Percentiles rank a stretch among this genome's conserved stretches.
Evolutionary conservation across 2,888 invertebrate genomes (phyloP).

Genomic region (Chalcosyrphus nemorum): DNA sequence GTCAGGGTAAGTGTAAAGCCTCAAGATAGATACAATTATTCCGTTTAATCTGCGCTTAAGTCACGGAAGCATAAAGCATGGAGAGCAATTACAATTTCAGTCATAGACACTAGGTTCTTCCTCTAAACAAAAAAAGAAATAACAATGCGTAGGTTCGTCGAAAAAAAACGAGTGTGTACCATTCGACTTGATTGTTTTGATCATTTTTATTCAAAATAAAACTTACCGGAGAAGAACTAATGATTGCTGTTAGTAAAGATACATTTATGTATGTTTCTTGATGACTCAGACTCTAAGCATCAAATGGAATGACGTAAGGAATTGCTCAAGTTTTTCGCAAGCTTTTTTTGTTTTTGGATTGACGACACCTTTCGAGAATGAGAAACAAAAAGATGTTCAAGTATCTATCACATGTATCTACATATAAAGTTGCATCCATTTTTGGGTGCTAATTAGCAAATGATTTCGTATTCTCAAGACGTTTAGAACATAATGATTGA

Average conservation of each 20-base stretch:
- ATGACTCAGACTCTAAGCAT: constrained; percentile 46
- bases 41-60: constrained; percentile 63
- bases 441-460: neutral
- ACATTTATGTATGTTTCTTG: neutral
- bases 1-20: constrained; percentile 87
- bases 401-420: neutral
- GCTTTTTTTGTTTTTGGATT: constrained; percentile 15
- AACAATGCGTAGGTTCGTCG: constrained; percentile 38
- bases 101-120: neutral
- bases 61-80: constrained; percentile 71
- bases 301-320: constrained; percentile 49
- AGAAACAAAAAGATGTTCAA: no score
- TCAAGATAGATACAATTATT: constrained; percentile 65
- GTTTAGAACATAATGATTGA: neutral
- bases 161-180: neutral
- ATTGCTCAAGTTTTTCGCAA: constrained; percentile 5
- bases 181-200: constrained; percentile 1
- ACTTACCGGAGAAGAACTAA: constrained; percentile 59
- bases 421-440: neutral
- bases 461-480: neutral
- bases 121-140: neutral
- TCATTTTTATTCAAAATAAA: constrained; percentile 1
- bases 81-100: constrained; percentile 47
- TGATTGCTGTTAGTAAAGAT: constrained; percentile 19
- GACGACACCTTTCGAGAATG: neutral